Conservation (phyloP, 2,888 invertebrate species). For the Hypena proboscidalis region DNA sequence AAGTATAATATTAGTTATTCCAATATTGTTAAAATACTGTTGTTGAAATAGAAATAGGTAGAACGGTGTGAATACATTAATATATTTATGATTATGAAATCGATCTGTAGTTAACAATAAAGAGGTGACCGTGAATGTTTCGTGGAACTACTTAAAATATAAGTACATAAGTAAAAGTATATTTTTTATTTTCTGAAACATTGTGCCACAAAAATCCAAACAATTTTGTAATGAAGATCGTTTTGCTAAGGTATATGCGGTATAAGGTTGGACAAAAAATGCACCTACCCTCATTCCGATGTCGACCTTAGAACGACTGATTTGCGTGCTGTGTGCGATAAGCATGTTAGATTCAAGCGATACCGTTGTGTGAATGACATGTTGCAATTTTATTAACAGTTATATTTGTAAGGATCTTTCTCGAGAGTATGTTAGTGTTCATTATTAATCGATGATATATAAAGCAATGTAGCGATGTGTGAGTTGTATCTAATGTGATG, state of each 20-base stretch:
- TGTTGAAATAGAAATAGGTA: conserved; percentile 34
- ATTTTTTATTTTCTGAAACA: conserved; percentile 16
- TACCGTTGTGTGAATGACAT: conserved; percentile 25
- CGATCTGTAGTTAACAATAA: too few relatives aligned
- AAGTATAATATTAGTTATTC: conserved; percentile 25
- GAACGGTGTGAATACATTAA: conserved; percentile 28
- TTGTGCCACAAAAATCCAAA: conserved; percentile 40
- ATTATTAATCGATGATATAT: conserved; percentile 37
- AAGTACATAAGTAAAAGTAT: neutral
- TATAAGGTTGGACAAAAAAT: neutral
- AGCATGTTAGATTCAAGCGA: conserved; percentile 17
- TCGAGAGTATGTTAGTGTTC: conserved; percentile 38
- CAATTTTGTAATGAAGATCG: conserved; percentile 21
- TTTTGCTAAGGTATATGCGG: conserved; percentile 17
- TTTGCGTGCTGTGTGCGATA: conserved; percentile 17
- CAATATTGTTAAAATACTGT: conserved; percentile 38
- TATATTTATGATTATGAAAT: too few relatives aligned
- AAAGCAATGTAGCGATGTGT: conserved; percentile 45
- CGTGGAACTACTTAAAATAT: conserved; percentile 26
- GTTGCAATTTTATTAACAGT: conserved; percentile 42
- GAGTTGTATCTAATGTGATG: conserved; percentile 31
- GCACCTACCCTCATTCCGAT: conserved; percentile 19
- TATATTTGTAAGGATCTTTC: conserved; percentile 39
- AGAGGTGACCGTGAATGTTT: conserved; percentile 29
- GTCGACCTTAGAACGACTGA: conserved; percentile 36